Evolutionary conservation across 2,888 invertebrate genomes (phyloP).

Genomic region (Trichogramma dendrolimi): DNA sequence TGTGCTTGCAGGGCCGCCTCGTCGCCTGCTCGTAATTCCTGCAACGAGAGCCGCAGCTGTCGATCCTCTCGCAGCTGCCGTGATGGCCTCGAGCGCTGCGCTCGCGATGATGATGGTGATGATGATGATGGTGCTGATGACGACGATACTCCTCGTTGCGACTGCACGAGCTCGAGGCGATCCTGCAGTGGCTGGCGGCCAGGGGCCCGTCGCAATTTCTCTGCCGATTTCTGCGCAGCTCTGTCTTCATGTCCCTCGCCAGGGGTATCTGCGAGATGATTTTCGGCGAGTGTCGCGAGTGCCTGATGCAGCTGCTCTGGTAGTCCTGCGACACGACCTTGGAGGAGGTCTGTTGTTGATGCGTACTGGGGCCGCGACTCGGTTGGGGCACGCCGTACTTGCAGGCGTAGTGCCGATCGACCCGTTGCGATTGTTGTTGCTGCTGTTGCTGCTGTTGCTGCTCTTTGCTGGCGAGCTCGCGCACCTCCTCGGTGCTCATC

Average conservation of each 20-base stretch:
- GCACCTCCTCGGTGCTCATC: conserved; percentile 38
- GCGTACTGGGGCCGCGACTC: neutral
- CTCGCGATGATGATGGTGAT: too few relatives aligned
- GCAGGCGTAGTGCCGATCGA: neutral
- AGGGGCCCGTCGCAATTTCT: conserved; percentile 33
- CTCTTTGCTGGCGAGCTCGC: conserved; percentile 30
- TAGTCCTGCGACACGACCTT: conserved; percentile 4
- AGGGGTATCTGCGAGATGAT: conserved; percentile 35
- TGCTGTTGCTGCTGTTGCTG: neutral
- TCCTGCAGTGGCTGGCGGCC: too few relatives aligned
- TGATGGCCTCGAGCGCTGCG: too few relatives aligned
- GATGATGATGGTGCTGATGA: too few relatives aligned
- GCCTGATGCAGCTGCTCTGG: conserved; percentile 1
- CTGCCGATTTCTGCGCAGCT: conserved; percentile 35
- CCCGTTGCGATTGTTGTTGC: too few relatives aligned
- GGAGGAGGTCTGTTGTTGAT: neutral
- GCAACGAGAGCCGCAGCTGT: too few relatives aligned
- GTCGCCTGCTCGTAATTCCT: too few relatives aligned
- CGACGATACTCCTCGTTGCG: too few relatives aligned
- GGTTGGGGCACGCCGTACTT: neutral
- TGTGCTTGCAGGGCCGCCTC: too few relatives aligned
- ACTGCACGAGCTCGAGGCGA: too few relatives aligned
- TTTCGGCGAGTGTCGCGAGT: conserved; percentile 28
- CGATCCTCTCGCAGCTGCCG: too few relatives aligned
- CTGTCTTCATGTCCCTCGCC: conserved; percentile 36